phyloP scores from a whole-genome alignment of 1,140 invertebrate species.

The Nephotettix cincticeps region DNA sequence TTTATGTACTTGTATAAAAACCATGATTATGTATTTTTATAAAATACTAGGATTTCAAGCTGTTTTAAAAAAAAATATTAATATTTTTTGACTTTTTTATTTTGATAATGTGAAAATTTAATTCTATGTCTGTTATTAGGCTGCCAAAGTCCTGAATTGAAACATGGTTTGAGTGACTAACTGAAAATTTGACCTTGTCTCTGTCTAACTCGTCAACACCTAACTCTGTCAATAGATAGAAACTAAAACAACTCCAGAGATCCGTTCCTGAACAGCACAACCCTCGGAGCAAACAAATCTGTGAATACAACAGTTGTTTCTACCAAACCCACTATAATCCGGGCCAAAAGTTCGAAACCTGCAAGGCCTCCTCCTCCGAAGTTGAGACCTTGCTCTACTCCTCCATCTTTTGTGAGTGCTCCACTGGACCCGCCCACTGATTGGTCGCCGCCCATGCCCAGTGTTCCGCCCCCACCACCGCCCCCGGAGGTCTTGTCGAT shows the following conservation, averaged over 20 bases:
- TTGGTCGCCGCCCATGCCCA: slow-evolving; percentile 73
- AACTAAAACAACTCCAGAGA: slow-evolving; percentile 10
- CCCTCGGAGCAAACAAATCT: slow-evolving; percentile 24
- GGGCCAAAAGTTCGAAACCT: slow-evolving; percentile 27
- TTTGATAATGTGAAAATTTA: no score
- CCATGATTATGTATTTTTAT: no score
- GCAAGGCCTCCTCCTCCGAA: slow-evolving; percentile 32
- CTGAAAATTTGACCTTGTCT: slow-evolving; percentile 72
- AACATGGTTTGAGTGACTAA: no score
- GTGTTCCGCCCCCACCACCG: slow-evolving; percentile 69
- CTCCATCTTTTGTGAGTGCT: not conserved
- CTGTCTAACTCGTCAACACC: slow-evolving; percentile 43
- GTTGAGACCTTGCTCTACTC: not conserved
- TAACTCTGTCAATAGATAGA: slow-evolving; percentile 40
- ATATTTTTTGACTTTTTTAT: no score
- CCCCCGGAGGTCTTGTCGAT: slow-evolving; percentile 53
- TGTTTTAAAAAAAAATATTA: no score
- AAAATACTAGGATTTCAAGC: no score
- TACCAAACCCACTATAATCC: slow-evolving; percentile 32
- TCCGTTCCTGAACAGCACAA: slow-evolving; percentile 26
- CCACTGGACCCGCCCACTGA: slow-evolving; percentile 37
- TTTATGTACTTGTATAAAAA: no score
- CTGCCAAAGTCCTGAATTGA: no score
- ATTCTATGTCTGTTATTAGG: no score
- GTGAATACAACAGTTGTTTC: slow-evolving; percentile 18